Evolutionary conservation across 2,888 invertebrate species (phyloP).

Genomic region (Heliconius charithonia): DNA sequence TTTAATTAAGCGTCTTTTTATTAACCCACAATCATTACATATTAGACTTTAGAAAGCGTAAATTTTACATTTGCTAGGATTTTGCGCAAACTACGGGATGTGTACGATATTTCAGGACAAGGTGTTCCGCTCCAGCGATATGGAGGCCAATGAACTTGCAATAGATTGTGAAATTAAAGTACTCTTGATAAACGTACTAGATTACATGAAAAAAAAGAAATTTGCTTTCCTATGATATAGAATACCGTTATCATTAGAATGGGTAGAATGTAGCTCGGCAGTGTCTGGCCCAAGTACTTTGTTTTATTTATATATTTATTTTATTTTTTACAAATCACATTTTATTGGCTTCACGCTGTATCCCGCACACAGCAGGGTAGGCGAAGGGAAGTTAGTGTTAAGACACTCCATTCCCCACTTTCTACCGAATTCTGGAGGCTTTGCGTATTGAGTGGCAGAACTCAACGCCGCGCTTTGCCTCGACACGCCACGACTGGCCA

Average conservation of each 20-base stretch:
- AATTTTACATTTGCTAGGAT: slow-evolving; percentile 9
- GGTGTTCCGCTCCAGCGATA: slow-evolving; percentile 21
- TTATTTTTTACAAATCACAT: neutral
- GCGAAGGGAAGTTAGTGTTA: too few relatives aligned
- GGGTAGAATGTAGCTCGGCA: neutral
- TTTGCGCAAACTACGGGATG: slow-evolving; percentile 28
- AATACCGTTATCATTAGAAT: neutral
- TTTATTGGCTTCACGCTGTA: too few relatives aligned
- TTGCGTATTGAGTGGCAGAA: too few relatives aligned
- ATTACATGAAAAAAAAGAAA: neutral
- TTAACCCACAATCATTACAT: neutral
- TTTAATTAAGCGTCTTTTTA: neutral
- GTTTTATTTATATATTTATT: neutral
- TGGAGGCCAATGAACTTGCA: slow-evolving; percentile 20
- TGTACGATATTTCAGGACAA: slow-evolving; percentile 25
- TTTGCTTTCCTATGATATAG: neutral
- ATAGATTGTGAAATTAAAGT: slow-evolving; percentile 19
- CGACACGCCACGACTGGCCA: too few relatives aligned
- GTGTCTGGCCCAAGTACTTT: neutral
- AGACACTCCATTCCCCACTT: too few relatives aligned
- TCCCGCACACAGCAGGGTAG: too few relatives aligned
- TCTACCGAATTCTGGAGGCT: too few relatives aligned
- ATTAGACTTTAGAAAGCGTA: neutral
- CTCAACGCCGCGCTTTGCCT: too few relatives aligned
- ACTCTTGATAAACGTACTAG: neutral